These are phyloP conservation scores for Syritta pipiens DNA, from an alignment of 2,888 invertebrate genomes.

Conservation along the genomic window DNA sequence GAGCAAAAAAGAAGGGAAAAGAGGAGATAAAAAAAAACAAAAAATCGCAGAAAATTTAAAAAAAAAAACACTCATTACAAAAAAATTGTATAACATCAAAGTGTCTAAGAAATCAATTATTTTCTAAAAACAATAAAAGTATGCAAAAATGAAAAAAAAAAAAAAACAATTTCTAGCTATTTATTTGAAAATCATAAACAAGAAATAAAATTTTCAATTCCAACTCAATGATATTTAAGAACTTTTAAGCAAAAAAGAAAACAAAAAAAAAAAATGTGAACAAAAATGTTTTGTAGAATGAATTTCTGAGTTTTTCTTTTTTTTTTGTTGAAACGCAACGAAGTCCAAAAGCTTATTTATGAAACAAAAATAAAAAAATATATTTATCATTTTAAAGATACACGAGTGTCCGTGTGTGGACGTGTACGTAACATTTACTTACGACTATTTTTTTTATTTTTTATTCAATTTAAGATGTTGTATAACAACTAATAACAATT, in stretches of 20 bases:
- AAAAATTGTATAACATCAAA: slow-evolving; percentile 61
- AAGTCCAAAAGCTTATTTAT: slow-evolving; percentile 56
- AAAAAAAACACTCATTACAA: slow-evolving; percentile 28
- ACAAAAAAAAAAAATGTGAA: slow-evolving; percentile 35
- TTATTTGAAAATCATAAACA: slow-evolving; percentile 45
- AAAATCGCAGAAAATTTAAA: neutral
- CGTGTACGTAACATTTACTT: neutral
- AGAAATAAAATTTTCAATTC: slow-evolving; percentile 44
- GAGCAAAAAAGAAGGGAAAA: slow-evolving; percentile 9
- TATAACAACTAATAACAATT: slow-evolving; percentile 47
- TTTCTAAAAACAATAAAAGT: slow-evolving; percentile 38
- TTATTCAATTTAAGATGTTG: slow-evolving; percentile 21
- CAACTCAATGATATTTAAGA: slow-evolving; percentile 59
- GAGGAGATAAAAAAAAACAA: neutral
- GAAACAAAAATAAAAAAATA: slow-evolving; percentile 1
- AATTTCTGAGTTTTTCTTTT: slow-evolving; percentile 9
- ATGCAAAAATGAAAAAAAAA: slow-evolving; percentile 15
- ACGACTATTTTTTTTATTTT: neutral
- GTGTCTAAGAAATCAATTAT: slow-evolving; percentile 67
- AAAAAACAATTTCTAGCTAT: slow-evolving; percentile 17
- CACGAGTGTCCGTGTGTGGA: neutral
- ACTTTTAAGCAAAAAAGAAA: slow-evolving; percentile 50
- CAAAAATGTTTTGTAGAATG: slow-evolving; percentile 35
- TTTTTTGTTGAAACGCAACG: slow-evolving; percentile 54
- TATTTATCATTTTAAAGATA: slow-evolving; percentile 2